These are phyloP conservation scores for Heliconius charithonia DNA, from an alignment of 2,888 invertebrate species.

Conservation along the genomic window DNA sequence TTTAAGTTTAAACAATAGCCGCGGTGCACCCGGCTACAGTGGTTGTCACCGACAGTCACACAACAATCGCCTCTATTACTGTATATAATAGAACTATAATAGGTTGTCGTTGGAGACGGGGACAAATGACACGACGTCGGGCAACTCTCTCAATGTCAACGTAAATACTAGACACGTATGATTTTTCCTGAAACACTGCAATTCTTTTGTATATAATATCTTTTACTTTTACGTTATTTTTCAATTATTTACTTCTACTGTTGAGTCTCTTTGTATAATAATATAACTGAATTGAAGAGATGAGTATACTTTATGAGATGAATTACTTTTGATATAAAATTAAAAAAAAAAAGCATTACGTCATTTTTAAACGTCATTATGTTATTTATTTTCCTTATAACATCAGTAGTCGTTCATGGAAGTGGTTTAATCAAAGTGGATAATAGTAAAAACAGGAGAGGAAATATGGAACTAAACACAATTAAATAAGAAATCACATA, in stretches of 20 bases:
- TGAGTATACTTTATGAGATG: not conserved
- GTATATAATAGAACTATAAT: conserved; percentile 40
- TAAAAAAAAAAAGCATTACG: too few species aligned
- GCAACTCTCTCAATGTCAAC: conserved; percentile 50
- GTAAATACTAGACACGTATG: conserved; percentile 40
- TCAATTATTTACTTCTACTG: not conserved
- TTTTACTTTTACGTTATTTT: not conserved
- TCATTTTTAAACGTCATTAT: too few species aligned
- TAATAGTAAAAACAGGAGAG: not conserved
- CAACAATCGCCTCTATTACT: conserved; percentile 42
- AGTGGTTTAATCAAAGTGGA: not conserved
- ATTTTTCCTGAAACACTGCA: conserved; percentile 34
- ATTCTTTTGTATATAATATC: conserved; percentile 20
- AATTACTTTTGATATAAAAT: too few species aligned
- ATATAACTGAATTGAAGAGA: not conserved
- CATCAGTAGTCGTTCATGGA: not conserved
- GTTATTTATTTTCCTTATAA: too few species aligned
- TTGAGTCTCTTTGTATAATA: not conserved
- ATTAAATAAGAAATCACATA: not conserved
- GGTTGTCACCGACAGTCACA: conserved; percentile 44
- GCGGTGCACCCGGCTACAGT: conserved; percentile 51
- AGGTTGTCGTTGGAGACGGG: conserved; percentile 45
- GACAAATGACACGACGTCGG: conserved; percentile 51
- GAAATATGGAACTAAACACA: not conserved
- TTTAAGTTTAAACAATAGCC: conserved; percentile 71